phyloP scores from a whole-genome alignment of 2,888 invertebrate genomes.

The Norana najaformis region DNA sequence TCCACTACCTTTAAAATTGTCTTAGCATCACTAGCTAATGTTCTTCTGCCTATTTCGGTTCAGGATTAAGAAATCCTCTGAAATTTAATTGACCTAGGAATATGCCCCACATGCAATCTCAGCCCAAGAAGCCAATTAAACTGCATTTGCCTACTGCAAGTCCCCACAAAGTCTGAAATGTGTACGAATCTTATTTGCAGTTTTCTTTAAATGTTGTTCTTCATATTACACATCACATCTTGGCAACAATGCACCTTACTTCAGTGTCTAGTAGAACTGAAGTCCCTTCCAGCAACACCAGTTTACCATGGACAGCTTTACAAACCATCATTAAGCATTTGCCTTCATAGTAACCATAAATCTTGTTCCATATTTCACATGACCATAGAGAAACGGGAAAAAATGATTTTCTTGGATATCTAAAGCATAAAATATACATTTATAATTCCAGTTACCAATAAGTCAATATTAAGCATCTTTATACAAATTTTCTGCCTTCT shows the following conservation, averaged over 20 bases:
- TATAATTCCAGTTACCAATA: background rate
- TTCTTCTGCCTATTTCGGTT: background rate
- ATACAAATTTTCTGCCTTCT: background rate
- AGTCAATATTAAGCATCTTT: background rate
- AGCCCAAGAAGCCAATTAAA: background rate
- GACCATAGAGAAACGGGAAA: background rate
- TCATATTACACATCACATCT: background rate
- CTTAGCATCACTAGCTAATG: background rate
- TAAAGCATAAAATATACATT: background rate
- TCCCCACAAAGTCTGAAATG: background rate
- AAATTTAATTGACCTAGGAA: background rate
- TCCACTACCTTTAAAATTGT: background rate
- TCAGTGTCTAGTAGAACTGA: background rate
- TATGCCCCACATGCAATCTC: background rate
- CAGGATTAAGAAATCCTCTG: background rate
- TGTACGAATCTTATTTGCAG: constrained; percentile 10
- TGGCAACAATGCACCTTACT: background rate
- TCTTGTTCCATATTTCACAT: background rate
- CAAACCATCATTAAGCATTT: too few species aligned
- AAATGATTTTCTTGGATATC: background rate
- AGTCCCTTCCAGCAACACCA: background rate
- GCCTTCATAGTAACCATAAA: too few species aligned
- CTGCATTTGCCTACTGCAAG: too few species aligned
- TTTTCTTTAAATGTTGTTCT: background rate
- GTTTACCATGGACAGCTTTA: too few species aligned